These are phyloP conservation scores for Ophraella communa DNA, from an alignment of 2,888 invertebrate species.

Conservation along the genomic window DNA sequence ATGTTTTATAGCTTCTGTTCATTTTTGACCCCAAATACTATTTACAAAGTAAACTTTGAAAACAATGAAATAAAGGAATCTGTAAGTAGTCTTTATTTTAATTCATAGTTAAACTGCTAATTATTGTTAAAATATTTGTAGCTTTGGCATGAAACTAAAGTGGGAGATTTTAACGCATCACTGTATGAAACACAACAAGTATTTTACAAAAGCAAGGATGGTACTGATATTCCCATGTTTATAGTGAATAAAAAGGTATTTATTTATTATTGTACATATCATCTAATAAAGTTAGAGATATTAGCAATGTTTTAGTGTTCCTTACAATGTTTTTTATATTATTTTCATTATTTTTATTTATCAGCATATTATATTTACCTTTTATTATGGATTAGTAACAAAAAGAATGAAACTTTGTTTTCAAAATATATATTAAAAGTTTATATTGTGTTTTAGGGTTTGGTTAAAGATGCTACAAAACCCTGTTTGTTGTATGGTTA, in stretches of 20 bases:
- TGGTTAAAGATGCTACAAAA: slow-evolving; percentile 71
- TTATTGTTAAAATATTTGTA: slow-evolving; percentile 50
- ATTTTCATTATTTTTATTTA: too few species aligned
- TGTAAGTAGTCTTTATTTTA: slow-evolving; percentile 55
- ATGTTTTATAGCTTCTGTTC: slow-evolving; percentile 95
- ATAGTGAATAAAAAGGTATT: slow-evolving; percentile 80
- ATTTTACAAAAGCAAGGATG: slow-evolving; percentile 92
- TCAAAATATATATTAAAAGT: too few species aligned
- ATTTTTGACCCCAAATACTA: slow-evolving; percentile 87
- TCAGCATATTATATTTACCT: too few species aligned
- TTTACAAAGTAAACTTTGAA: slow-evolving; percentile 83
- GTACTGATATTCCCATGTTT: slow-evolving; percentile 95
- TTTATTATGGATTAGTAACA: too few species aligned
- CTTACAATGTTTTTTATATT: too few species aligned
- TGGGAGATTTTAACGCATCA: slow-evolving; percentile 80
- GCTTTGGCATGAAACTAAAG: slow-evolving; percentile 84
- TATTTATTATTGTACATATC: background rate
- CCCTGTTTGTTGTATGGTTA: slow-evolving; percentile 94
- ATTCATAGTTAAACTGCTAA: background rate
- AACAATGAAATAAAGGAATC: slow-evolving; percentile 66
- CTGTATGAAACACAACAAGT: slow-evolving; percentile 86
- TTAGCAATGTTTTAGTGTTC: too few species aligned
- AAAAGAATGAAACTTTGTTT: too few species aligned
- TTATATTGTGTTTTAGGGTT: slow-evolving; percentile 63
- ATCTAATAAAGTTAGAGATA: too few species aligned